phyloP scores from a whole-genome alignment of 2,888 invertebrate species.

The Zhuqinia jingwanae region DNA sequence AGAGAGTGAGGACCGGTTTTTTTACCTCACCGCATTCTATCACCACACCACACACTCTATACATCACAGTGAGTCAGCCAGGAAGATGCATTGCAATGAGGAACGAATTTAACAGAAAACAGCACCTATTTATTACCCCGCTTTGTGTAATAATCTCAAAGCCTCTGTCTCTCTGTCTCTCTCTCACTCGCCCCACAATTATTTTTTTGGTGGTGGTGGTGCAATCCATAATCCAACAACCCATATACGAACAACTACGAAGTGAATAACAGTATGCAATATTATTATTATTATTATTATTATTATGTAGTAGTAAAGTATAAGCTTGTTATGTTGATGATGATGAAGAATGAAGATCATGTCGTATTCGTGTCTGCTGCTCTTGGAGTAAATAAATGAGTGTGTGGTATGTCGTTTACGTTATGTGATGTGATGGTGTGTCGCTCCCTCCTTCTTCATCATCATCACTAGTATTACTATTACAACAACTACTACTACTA shows the following conservation, averaged over 20 bases:
- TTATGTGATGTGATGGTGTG: slow-evolving; percentile 27
- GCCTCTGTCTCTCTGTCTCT: slow-evolving; percentile 1
- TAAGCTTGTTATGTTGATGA: slow-evolving; percentile 26
- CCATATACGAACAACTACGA: slow-evolving; percentile 26
- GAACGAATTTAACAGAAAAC: slow-evolving; percentile 62
- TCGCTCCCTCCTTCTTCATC: too few species aligned
- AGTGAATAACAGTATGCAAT: slow-evolving; percentile 2
- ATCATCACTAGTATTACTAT: too few species aligned
- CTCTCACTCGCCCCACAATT: not conserved
- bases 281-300: not conserved
- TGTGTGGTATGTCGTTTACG: slow-evolving; percentile 54
- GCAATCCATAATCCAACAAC: slow-evolving; percentile 46
- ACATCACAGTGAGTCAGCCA: slow-evolving; percentile 52
- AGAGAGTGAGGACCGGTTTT: slow-evolving; percentile 73
- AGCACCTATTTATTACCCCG: slow-evolving; percentile 60
- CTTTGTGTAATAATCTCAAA: slow-evolving; percentile 48
- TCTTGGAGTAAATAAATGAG: slow-evolving; percentile 54
- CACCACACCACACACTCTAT: slow-evolving; percentile 40
- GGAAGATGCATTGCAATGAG: slow-evolving; percentile 60
- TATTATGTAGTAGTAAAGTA: too few species aligned
- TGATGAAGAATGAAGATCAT: slow-evolving; percentile 41
- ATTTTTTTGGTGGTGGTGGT: slow-evolving; percentile 44
- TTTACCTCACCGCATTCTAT: slow-evolving; percentile 40
- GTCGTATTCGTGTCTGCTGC: slow-evolving; percentile 38
- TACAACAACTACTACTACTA: slow-evolving; percentile 11